Evolutionary conservation across 2,113 vertebrate species (phyloP), one percentile per base, ranked within the genome.

Genomic region (Eidolon helvum): DNA sequence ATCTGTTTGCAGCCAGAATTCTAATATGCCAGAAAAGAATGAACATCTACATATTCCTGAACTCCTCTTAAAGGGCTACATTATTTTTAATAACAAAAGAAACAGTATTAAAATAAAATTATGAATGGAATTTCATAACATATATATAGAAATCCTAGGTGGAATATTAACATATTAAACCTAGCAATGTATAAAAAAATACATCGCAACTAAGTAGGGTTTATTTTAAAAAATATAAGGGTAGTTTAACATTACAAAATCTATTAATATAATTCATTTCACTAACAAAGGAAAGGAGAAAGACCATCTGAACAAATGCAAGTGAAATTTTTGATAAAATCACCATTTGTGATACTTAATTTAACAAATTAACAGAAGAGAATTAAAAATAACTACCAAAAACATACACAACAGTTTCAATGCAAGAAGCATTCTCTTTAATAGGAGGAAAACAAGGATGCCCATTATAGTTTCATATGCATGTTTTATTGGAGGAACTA

Each of bases 101-200:
- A 80, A 22, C 66, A 86, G 48, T 69, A 40, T 69, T 43, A 72
- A 91, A 96, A 96, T 75, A 84, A 96, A 87, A 92, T 72, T 63
- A 59, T 87, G 43, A 96, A 8, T 88, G 45, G 77, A 88, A 88
- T 65, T 63, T 84, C 48, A 61, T 59, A 38, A 33, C 16, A 74
- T 30, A 69, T 63, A 66, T 33, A 18, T 48, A 79, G 48, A 90
- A 69, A 96, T 84, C n/a, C 69, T 66, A 92, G 57, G 48, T 30
- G 57, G 48, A 74, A 92, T 61, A 86, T n/a, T 53, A 78, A 43
- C 11, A 65, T 38, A 79, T 38, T 57, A 80, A 79, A 71, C 63
- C 26, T 80, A n/a, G 43, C 43, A 63, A 69, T 28, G 22, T 50
- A 71, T 45, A 71, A n/a, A 50, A 50, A 50, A 50, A 50, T 50